Evolutionary conservation across 2,113 vertebrate species (phyloP), one percentile per base, ranked within the genome.

Genomic region (Dipodomys ordii): DNA sequence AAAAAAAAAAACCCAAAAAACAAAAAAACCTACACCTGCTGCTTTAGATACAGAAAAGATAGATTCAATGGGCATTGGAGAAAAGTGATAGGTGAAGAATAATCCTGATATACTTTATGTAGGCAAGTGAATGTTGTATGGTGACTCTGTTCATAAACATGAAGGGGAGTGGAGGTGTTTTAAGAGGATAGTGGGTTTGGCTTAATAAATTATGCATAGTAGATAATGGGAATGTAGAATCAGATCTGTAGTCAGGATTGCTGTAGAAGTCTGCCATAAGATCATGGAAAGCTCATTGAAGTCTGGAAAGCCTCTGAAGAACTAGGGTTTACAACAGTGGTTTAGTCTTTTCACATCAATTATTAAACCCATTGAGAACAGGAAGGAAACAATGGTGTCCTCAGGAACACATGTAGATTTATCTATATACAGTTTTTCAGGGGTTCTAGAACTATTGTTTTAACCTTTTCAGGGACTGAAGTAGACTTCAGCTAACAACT

Each of bases 21-120:
- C 39, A 39, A 39, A 39, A 39, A 39, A 39, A 39, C 39, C 39
- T 39, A 39, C 39, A 39, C 39, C 23, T 23, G 64, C 13, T 94
- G 53, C 65, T 91, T 60, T 71, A 30, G n/a, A 62, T 32, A 57
- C 53, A 69, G 81, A 80, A 88, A 69, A 94, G 30, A 15, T 67
- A 67, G 13, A 74, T 82, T 28, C n/a, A 25, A 87, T 68, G 30
- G 27, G 10, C 18, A 3, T 71, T 82, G 53, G 27, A 57, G 30
- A 79, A 62, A 78, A 83, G 73, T 39, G 60, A 86, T 39, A 73
- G 62, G 57, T 16, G 11, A 71, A 83, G 28, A 57, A 39, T 68
- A 8, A 90, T 39, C 91, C 32, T 89, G 80, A 87, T 88, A 60
- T 91, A 74, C 79, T 67, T 30, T 18, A 65, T 12, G 88, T 12